These are phyloP conservation scores for Pedicia rivosa DNA, from an alignment of 2,888 invertebrate genomes.

Conservation along the genomic window DNA sequence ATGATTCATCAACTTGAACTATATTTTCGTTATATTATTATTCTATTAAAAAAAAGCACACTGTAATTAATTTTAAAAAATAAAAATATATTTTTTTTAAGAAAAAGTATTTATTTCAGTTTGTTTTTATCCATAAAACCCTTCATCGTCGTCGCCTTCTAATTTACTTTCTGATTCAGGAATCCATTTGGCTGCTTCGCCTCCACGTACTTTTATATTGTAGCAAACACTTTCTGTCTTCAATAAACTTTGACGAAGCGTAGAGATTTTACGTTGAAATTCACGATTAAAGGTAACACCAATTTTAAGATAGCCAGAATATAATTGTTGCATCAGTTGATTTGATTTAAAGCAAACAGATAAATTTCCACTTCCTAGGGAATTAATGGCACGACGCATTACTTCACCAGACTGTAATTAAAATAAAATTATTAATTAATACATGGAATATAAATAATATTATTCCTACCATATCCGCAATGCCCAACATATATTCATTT, in stretches of 20 bases:
- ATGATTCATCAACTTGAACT: constrained; percentile 14
- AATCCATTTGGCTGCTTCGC: constrained; percentile 52
- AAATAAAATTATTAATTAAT: too few species aligned
- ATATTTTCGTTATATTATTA: neutral
- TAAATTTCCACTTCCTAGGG: constrained; percentile 58
- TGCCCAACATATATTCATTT: constrained; percentile 51
- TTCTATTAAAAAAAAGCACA: neutral
- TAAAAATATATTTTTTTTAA: neutral
- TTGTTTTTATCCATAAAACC: constrained; percentile 23
- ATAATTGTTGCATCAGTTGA: constrained; percentile 43
- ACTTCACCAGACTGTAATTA: constrained; percentile 86
- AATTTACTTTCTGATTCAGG: constrained; percentile 22
- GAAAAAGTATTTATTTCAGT: too few species aligned
- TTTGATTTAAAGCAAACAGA: constrained; percentile 55
- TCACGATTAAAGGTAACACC: constrained; percentile 40
- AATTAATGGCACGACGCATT: constrained; percentile 78
- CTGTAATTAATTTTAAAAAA: neutral
- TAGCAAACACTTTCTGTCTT: constrained; percentile 80
- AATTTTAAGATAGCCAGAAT: constrained; percentile 26
- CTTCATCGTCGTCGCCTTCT: constrained; percentile 29
- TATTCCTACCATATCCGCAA: constrained; percentile 73
- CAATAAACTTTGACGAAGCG: constrained; percentile 54
- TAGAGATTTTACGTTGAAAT: constrained; percentile 50
- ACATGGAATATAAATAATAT: too few species aligned
- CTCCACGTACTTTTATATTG: constrained; percentile 60